Percentiles rank a stretch among this genome's conserved stretches.
Evolutionary conservation across 1,140 invertebrate species (phyloP).

Genomic region (Berghia stephanieae): DNA sequence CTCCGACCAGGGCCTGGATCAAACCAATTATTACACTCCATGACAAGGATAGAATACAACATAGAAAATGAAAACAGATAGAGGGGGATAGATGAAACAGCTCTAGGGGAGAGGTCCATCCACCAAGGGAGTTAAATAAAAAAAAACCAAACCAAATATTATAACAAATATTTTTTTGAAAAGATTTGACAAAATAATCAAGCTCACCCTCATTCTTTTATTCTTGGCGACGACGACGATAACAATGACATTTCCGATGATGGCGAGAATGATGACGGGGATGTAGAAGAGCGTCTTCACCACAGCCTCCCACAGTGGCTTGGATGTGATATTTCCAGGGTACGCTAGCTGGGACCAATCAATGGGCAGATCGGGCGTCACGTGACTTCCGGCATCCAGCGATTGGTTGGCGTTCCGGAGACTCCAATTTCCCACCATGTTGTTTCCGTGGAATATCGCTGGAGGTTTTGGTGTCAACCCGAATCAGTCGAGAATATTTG

Average conservation of each 20-base stretch:
- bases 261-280: constrained; percentile 47
- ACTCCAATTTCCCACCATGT: no score
- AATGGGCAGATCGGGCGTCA: no score
- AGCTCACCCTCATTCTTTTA: constrained; percentile 45
- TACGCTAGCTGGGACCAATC: constrained; percentile 37
- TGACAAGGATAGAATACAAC: background rate
- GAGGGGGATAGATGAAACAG: background rate
- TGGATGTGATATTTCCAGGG: constrained; percentile 31
- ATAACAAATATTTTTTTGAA: no score
- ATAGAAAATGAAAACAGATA: background rate
- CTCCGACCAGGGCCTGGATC: no score
- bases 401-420: no score
- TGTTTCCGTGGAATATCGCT: no score
- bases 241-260: constrained; percentile 55
- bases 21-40: no score
- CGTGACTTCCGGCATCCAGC: no score
- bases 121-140: background rate
- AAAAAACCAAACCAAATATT: background rate
- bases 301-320: constrained; percentile 50
- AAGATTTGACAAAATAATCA: background rate
- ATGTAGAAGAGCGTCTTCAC: constrained; percentile 61
- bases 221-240: constrained; percentile 51
- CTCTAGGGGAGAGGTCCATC: background rate
- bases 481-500: no score
- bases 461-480: no score